Conservation (phyloP, 1,140 invertebrate species). For the Globodera rostochiensis region DNA sequence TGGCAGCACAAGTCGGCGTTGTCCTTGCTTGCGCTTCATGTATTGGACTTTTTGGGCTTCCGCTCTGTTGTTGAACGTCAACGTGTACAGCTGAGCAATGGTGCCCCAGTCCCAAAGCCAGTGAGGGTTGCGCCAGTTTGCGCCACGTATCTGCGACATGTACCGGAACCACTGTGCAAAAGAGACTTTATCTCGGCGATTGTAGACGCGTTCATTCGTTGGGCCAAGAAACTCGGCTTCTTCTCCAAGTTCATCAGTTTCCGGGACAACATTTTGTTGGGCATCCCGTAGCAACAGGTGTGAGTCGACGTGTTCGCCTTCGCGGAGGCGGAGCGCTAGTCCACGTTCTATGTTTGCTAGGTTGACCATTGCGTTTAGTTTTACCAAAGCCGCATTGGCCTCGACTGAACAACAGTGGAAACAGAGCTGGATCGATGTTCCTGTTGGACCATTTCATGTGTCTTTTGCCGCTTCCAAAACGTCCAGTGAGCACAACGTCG, state of each 20-base stretch:
- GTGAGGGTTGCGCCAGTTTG: not conserved
- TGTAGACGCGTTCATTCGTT: not conserved
- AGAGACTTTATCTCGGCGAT: not conserved
- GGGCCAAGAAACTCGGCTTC: not conserved
- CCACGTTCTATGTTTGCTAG: constrained; percentile 2
- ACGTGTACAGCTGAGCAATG: not conserved
- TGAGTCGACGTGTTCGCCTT: not conserved
- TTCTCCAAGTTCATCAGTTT: not conserved
- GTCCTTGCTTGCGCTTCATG: not conserved
- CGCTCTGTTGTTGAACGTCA: not conserved
- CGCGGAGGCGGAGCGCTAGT: not conserved
- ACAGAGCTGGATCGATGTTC: constrained; percentile 3
- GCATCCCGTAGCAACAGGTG: not conserved
- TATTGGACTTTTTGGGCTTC: constrained; percentile 9
- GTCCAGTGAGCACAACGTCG: not conserved
- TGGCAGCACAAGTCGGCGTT: not conserved
- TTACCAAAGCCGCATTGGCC: not conserved
- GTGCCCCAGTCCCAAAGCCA: not conserved
- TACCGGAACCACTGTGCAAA: not conserved
- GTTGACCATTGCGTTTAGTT: no score
- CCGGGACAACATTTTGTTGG: not conserved
- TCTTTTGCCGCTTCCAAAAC: not conserved
- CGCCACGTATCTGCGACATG: not conserved
- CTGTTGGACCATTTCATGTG: not conserved
- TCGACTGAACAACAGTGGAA: not conserved